A percentile compares a stretch with the other conserved stretches of the same genome.
These are phyloP conservation scores for Drosophila mojavensis DNA, from an alignment of 1,140 invertebrate species.

Conservation along the genomic window DNA sequence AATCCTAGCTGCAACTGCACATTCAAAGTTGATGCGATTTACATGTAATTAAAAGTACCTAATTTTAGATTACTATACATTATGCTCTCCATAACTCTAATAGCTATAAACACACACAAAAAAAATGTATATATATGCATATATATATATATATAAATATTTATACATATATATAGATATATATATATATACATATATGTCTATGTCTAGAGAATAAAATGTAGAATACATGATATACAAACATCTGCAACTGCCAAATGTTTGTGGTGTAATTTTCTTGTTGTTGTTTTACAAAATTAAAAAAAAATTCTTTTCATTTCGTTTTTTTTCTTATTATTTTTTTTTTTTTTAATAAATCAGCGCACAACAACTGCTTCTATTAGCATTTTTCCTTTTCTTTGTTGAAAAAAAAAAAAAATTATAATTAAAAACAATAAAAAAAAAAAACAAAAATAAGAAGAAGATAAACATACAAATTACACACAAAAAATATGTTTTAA, in stretches of 20 bases:
- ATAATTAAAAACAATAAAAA: conserved; percentile 6
- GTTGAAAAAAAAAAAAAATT: conserved; percentile 22
- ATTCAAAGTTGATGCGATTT: conserved; percentile 12
- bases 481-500: conserved; percentile 78
- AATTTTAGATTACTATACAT: conserved; percentile 45
- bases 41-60: conserved; percentile 36
- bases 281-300: conserved; percentile 3
- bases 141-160: conserved; percentile 10
- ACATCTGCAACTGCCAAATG: conserved; percentile 15
- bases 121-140: conserved; percentile 18
- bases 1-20: conserved; percentile 11
- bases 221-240: conserved; percentile 14
- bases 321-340: background rate
- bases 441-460: conserved; percentile 31
- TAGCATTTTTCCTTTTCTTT: conserved; percentile 3
- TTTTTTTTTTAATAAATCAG: conserved; percentile 20
- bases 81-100: conserved; percentile 32
- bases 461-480: conserved; percentile 60
- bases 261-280: conserved; percentile 2
- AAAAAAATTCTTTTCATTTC: conserved; percentile 4
- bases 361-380: conserved; percentile 28
- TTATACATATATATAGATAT: conserved; percentile 6
- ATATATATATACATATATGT: conserved; percentile 1
- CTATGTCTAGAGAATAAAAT: conserved; percentile 14
- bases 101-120: conserved; percentile 30